phyloP scores from a whole-genome alignment of 35 echinoderm and acorn worm genomes.

The Anneissia japonica region DNA sequence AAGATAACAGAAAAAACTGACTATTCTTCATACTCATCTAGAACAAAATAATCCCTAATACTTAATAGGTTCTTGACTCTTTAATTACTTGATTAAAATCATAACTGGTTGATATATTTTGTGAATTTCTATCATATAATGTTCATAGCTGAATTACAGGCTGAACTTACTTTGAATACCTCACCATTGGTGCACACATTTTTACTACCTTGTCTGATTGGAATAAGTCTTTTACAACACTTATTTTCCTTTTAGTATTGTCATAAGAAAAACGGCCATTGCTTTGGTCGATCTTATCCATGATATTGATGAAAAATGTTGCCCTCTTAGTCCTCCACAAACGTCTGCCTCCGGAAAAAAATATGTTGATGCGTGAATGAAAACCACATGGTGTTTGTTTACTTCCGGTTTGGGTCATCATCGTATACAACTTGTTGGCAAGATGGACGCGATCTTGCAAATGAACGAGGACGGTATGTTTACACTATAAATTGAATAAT shows the following conservation, averaged over 20 bases:
- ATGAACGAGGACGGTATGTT: no score
- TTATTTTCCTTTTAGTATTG: background rate
- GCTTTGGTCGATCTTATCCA: background rate
- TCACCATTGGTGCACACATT: constrained; percentile 83
- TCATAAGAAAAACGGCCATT: background rate
- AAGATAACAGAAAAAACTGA: background rate
- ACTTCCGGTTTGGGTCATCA: background rate
- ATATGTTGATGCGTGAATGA: no score
- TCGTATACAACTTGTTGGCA: no score
- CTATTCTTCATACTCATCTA: no score
- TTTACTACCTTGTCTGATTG: constrained; percentile 20
- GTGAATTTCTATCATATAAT: no score
- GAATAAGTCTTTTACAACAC: background rate
- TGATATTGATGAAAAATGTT: background rate
- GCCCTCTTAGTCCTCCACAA: background rate
- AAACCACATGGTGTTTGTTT: background rate
- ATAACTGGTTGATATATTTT: no score
- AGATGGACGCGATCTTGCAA: no score
- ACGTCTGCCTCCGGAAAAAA: background rate
- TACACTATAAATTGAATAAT: no score
- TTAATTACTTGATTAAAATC: no score
- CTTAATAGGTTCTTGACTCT: no score
- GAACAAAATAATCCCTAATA: no score
- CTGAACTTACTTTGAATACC: constrained; percentile 67
- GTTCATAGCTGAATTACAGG: no score